phyloP scores from a whole-genome alignment of 2,113 vertebrate genomes.

The Prietella phreatophila region DNA sequence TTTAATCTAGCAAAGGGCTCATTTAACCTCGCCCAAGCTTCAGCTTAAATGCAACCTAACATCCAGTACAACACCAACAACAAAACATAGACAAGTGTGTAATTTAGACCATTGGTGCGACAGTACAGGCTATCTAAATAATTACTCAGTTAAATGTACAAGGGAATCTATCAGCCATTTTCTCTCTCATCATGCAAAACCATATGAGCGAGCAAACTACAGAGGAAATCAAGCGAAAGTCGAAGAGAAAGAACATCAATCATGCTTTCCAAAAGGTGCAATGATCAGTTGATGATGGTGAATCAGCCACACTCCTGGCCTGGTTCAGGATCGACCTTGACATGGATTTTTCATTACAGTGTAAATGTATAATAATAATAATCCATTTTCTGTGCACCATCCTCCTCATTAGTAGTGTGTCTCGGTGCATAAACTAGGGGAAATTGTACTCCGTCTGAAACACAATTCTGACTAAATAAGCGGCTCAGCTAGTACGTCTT shows the following conservation, averaged over 20 bases:
- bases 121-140: not conserved
- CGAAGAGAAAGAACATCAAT: not conserved
- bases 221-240: not conserved
- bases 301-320: not conserved
- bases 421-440: not conserved
- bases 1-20: conserved; percentile 16
- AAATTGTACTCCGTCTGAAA: not conserved
- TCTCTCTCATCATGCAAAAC: not conserved
- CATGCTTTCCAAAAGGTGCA: not conserved
- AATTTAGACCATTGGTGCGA: not conserved
- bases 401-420: not conserved
- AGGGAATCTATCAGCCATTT: not conserved
- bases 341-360: not conserved
- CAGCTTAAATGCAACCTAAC: not conserved
- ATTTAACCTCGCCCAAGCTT: not conserved
- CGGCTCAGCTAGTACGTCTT: not conserved
- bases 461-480: not conserved
- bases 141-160: not conserved
- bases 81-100: not conserved
- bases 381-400: not conserved
- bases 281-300: not conserved
- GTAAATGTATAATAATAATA: not conserved
- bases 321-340: not conserved
- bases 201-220: not conserved
- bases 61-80: not conserved